phyloP scores from a whole-genome alignment of 2,113 vertebrate species.

The Theristicus caerulescens region DNA sequence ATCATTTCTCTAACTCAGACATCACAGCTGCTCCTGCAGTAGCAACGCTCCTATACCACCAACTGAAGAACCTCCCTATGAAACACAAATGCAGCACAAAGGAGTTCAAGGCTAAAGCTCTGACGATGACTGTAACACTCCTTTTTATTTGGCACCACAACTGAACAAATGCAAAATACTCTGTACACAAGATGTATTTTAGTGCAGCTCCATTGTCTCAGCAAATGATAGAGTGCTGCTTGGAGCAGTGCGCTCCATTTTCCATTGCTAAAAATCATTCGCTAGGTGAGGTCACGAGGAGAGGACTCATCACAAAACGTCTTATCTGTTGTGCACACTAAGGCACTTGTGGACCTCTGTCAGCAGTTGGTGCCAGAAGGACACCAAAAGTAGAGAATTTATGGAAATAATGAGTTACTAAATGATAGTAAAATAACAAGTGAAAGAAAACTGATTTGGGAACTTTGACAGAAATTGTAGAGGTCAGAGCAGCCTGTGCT shows the following conservation, averaged over 20 bases:
- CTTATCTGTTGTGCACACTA: not conserved
- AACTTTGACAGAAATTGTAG: not conserved
- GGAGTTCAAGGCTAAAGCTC: not conserved
- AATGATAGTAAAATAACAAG: not conserved
- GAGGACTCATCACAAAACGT: not conserved
- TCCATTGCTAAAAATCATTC: not conserved
- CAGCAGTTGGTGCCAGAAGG: not conserved
- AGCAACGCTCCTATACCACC: not conserved
- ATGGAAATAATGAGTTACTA: not conserved
- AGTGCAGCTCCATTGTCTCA: not conserved
- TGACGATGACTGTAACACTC: fast-evolving
- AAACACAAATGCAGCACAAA: not conserved
- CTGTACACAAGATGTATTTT: not conserved
- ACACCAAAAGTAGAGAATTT: not conserved
- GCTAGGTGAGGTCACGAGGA: not conserved
- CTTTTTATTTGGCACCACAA: not conserved
- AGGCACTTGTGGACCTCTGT: not conserved
- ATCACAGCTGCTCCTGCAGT: not conserved
- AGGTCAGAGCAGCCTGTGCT: not conserved
- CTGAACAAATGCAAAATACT: not conserved
- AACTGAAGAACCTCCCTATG: not conserved
- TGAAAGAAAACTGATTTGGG: not conserved
- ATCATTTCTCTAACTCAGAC: not conserved
- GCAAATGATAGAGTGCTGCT: not conserved
- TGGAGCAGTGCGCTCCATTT: not conserved